Base-by-base conservation (phyloP, 2,113 vertebrate genomes). In the Gymnarchus niloticus region DNA sequence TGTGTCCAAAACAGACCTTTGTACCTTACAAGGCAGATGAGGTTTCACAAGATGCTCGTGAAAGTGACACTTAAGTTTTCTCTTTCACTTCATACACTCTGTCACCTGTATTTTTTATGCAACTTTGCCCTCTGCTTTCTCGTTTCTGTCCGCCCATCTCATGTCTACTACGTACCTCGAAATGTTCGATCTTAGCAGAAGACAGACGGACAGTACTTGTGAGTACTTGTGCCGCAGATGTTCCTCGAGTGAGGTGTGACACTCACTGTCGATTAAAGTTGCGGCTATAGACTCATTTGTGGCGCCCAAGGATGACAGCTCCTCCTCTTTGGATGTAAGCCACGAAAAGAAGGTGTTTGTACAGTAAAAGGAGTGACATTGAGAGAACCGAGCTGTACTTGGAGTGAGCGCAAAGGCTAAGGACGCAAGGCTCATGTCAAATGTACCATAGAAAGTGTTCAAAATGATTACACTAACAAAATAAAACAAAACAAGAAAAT, bases 1-100 rank as follows among this genome's bases (percentile, higher is more conserved):
- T 87, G 86, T 52, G 59, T 51, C 83, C 57, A 49, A 2, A 23
- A 82, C 87, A 8, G 89, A 91, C 89, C 89, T 90, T 92, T 91
- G 89, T 8, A 91, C 91, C 76, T 10, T 1, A 25, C 46, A 41
- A 56, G 48, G 44, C 1, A 88, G 57, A 56, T 33, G 76, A 78
- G 56, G 83, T 87, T 90, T 85, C 84, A 86, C 78, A 65, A 86
- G 82, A 51, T 84, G 85, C 44, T 23, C 61, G 65, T 28, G 21
- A 85, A 28, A 44, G 37, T 83, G 82, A 1, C 25, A 23, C 56
- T 59, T 6, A n/a, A 85, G 25, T 25, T 2, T 78, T 87, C 37
- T 8, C 23, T 41, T 19, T 73, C 41, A 73, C 65, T 73, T 21
- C 28, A 10, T 37, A 54, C 3, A 52, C 52, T 25, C 57, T 37